phyloP scores from a whole-genome alignment of 2,888 invertebrate species.

The Chrysolina haemoptera region DNA sequence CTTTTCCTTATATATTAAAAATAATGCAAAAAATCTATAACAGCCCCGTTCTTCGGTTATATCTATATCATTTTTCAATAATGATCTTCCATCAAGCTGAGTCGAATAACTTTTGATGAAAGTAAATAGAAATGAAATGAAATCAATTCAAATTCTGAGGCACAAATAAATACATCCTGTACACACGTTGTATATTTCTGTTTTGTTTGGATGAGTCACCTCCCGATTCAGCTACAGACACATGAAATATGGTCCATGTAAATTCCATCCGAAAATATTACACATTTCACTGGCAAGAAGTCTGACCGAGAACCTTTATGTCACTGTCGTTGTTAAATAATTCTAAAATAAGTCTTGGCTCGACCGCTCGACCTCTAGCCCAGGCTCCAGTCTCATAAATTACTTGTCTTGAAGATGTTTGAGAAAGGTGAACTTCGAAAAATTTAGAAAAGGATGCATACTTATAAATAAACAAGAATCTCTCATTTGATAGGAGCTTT shows the following conservation, averaged over 20 bases:
- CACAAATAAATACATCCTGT: background rate
- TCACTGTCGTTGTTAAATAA: constrained; percentile 11
- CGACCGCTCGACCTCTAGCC: background rate
- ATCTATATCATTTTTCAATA: no score
- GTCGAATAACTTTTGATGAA: no score
- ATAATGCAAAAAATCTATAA: no score
- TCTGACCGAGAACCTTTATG: constrained; percentile 3
- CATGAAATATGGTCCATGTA: constrained; percentile 28
- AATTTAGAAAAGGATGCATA: no score
- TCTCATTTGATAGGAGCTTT: no score
- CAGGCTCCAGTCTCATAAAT: background rate
- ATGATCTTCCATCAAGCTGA: no score
- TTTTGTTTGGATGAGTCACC: background rate
- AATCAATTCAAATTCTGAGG: no score
- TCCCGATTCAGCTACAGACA: constrained; percentile 27
- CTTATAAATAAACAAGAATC: no score
- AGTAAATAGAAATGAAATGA: no score
- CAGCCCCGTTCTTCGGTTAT: no score
- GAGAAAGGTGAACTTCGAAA: background rate
- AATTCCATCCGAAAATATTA: constrained; percentile 3
- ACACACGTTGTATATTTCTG: background rate
- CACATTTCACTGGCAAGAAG: constrained; percentile 8
- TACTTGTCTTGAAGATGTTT: background rate
- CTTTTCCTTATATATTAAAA: no score
- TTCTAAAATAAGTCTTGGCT: constrained; percentile 17